phyloP scores from a whole-genome alignment of 2,888 invertebrate species.

The Hanleya hanleyi region DNA sequence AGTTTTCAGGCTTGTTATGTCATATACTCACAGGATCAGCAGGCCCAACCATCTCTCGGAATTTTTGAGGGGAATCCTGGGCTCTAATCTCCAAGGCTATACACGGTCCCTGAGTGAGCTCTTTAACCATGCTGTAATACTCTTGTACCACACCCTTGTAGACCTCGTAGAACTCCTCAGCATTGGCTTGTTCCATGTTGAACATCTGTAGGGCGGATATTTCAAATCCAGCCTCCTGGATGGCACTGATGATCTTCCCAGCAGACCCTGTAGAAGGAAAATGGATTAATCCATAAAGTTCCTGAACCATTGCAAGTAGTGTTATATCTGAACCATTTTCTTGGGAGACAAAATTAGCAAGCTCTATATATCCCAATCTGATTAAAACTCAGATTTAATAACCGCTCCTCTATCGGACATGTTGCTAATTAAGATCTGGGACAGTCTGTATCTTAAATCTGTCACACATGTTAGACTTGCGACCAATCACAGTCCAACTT shows the following conservation, averaged over 20 bases:
- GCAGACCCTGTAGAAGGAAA: slow-evolving; percentile 67
- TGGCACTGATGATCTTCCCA: slow-evolving; percentile 83
- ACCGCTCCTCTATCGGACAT: too few relatives aligned
- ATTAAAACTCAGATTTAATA: too few relatives aligned
- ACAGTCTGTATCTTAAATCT: too few relatives aligned
- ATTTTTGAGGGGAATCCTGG: slow-evolving; percentile 75
- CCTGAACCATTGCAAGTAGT: too few relatives aligned
- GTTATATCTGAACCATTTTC: too few relatives aligned
- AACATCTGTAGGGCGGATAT: slow-evolving; percentile 85
- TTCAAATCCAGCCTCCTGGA: slow-evolving; percentile 84
- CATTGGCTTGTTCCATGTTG: slow-evolving; percentile 85
- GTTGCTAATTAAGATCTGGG: too few relatives aligned
- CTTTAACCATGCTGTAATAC: slow-evolving; percentile 81
- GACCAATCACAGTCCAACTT: too few relatives aligned
- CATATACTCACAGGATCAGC: slow-evolving; percentile 84
- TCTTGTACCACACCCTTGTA: slow-evolving; percentile 84
- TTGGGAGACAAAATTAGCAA: too few relatives aligned
- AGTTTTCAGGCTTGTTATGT: too few relatives aligned
- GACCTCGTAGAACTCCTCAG: slow-evolving; percentile 93
- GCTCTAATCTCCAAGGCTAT: slow-evolving; percentile 85
- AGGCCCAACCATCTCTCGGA: slow-evolving; percentile 90
- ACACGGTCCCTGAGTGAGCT: slow-evolving; percentile 88
- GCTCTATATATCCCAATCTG: too few relatives aligned
- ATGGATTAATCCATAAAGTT: too few relatives aligned
- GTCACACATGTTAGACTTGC: too few relatives aligned